phyloP scores from a whole-genome alignment of 2,797 vertebrate species.

The Sebastes aleutianus region DNA sequence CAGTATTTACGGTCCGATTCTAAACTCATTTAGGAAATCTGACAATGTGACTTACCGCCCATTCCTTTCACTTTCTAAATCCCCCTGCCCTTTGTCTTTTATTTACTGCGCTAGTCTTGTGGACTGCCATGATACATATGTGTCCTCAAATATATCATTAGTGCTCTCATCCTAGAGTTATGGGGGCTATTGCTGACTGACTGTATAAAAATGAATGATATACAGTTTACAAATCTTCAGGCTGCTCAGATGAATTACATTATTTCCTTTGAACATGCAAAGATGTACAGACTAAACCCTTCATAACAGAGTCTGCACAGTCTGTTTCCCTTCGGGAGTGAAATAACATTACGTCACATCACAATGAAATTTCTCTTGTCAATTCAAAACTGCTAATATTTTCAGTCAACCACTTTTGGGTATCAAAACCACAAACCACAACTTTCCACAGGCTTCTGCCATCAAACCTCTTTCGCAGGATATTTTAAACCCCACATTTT shows the following conservation, averaged over 20 bases:
- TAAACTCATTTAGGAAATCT: constrained; percentile 26
- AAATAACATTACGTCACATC: background rate
- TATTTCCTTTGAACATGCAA: background rate
- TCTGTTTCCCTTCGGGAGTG: background rate
- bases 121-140: background rate
- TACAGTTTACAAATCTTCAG: background rate
- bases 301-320: background rate
- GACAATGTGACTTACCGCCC: background rate
- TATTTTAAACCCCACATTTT: background rate
- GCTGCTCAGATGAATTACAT: background rate
- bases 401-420: background rate
- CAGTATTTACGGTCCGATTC: constrained; percentile 42
- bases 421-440: background rate
- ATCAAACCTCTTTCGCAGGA: background rate
- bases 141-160: background rate
- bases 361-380: background rate
- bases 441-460: background rate
- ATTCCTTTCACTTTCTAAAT: constrained; percentile 44
- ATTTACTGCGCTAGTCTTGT: background rate
- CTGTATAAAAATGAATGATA: background rate
- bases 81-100: background rate
- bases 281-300: background rate
- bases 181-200: background rate
- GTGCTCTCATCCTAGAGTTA: background rate
- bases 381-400: background rate